Evolutionary conservation across 2,888 invertebrate species (phyloP).

Genomic region (Stenodera caucasica): DNA sequence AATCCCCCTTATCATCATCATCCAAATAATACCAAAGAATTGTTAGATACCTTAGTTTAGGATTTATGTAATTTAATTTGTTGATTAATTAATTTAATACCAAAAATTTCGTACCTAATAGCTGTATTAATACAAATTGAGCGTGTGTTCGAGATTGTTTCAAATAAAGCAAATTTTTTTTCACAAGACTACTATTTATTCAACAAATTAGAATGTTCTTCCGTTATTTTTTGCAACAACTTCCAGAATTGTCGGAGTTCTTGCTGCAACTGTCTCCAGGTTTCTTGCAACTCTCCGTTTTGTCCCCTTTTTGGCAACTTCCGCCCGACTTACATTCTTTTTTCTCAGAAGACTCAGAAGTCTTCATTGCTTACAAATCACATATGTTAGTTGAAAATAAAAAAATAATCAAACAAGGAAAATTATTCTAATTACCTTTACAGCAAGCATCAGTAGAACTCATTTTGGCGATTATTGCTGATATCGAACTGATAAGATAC

Average conservation of each 20-base stretch:
- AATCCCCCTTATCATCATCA: constrained; percentile 34
- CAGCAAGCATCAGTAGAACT: not conserved
- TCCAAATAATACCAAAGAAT: constrained; percentile 54
- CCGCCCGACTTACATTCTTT: too few species aligned
- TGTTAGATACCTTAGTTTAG: constrained; percentile 57
- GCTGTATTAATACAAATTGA: constrained; percentile 17
- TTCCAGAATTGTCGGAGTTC: not conserved
- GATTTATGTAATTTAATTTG: constrained; percentile 10
- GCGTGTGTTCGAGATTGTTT: constrained; percentile 22
- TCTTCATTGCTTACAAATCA: too few species aligned
- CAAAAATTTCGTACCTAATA: constrained; percentile 56
- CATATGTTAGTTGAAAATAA: too few species aligned
- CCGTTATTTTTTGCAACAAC: constrained; percentile 2
- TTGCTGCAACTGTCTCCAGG: not conserved
- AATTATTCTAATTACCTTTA: not conserved
- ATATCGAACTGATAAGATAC: not conserved
- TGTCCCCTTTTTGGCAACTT: not conserved
- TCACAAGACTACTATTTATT: not conserved
- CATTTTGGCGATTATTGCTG: not conserved
- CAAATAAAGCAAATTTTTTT: constrained; percentile 15
- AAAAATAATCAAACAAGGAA: too few species aligned
- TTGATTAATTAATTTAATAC: constrained; percentile 47
- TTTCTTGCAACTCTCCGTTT: not conserved
- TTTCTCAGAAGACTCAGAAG: too few species aligned
- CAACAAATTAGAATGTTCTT: not conserved